Evolutionary conservation across 2,888 invertebrate species (phyloP), one percentile per base, ranked within the genome.

Genomic region (Eupithecia vulgata): DNA sequence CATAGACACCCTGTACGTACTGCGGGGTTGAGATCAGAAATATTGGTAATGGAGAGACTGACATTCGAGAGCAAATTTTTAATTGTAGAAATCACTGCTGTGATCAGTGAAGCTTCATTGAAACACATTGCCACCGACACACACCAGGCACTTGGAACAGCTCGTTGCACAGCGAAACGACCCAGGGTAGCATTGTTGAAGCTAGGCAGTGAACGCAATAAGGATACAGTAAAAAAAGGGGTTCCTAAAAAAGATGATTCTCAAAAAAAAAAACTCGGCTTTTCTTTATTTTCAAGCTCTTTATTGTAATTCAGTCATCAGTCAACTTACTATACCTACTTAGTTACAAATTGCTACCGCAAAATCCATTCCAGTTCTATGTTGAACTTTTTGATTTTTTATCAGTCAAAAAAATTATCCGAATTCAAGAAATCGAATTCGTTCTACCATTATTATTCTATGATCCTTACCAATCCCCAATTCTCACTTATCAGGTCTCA

Each of bases 401-500:
- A 12, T 4, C 12, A 21, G 7, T 34, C 6, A 34, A 61, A 62
- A 61, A 62, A 35, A 17, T 3, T 17, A 0, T 2, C 30, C 15
- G 1, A 62, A 35, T 7, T 35, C 35, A 62, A 35, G 34, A 35
- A 35, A 12, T 6, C 12, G 5, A 64, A 37, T 37, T 37, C 64
- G 42, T 61, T 62, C 61, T 68, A 40, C 40, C 67, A 71, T 64
- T 73, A 72, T 79, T 89, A 83, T 84, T 93, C 91, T 91, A 81
- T 91, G 90, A 77, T 70, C 82, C 83, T 82, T 84, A 85, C 84
- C 85, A 87, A 88, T 88, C 88, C 89, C 88, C 87, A 84, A 83
- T 87, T 88, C 90, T 87, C 89, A 92, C 89, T 93, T 94, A 93
- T 93, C 93, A 91, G 90, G 92, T 89, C 92, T 93, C 91, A 89